Evolutionary conservation across 2,888 invertebrate genomes (phyloP).

Genomic region (Tuta absoluta): DNA sequence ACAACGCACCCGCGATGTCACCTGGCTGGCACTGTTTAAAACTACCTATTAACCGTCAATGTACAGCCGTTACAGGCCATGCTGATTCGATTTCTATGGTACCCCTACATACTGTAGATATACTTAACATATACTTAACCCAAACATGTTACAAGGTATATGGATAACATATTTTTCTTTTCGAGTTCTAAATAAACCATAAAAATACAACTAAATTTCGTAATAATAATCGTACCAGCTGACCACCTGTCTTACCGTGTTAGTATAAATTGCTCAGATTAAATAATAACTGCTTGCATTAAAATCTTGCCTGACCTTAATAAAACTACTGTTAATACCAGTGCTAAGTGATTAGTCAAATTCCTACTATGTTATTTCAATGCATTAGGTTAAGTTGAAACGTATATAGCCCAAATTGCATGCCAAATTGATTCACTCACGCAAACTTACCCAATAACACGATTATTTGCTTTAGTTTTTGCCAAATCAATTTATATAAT

Average conservation of each 20-base stretch:
- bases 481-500: conserved; percentile 6
- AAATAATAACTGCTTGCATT: conserved; percentile 6
- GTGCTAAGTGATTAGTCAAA: conserved; percentile 19
- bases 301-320: conserved; percentile 37
- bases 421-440: conserved; percentile 19
- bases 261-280: background rate
- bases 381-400: conserved; percentile 21
- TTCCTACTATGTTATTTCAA: conserved; percentile 23
- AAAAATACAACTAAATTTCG: too few relatives aligned
- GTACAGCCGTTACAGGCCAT: too few relatives aligned
- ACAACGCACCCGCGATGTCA: background rate
- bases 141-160: too few relatives aligned
- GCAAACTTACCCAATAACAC: conserved; percentile 17
- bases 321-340: conserved; percentile 31
- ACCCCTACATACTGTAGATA: too few relatives aligned
- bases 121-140: too few relatives aligned
- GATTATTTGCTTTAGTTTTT: conserved; percentile 12
- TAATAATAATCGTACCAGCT: background rate
- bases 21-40: background rate
- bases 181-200: too few relatives aligned
- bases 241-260: background rate
- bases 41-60: too few relatives aligned
- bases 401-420: conserved; percentile 20
- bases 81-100: too few relatives aligned
- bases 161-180: too few relatives aligned